These are phyloP conservation scores for Cisticola juncidis DNA, from an alignment of 2,113 vertebrate species.

Conservation along the genomic window DNA sequence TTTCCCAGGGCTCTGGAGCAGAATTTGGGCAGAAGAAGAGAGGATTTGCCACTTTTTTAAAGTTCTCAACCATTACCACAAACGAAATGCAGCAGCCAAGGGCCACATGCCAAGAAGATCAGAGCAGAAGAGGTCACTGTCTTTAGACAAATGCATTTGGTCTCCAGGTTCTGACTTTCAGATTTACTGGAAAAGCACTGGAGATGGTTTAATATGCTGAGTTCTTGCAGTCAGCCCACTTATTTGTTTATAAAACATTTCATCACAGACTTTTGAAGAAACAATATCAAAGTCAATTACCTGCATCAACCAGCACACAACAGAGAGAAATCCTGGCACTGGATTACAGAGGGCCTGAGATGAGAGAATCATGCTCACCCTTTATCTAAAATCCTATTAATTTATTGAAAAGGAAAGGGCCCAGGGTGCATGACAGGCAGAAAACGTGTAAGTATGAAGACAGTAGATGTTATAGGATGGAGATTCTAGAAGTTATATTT, in stretches of 20 bases:
- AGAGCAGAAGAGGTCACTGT: neutral
- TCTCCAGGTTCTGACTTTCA: neutral
- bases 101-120: neutral
- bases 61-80: neutral
- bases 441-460: neutral
- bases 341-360: neutral
- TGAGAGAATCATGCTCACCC: neutral
- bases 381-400: neutral
- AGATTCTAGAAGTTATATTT: neutral
- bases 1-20: neutral
- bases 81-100: neutral
- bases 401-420: neutral
- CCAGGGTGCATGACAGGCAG: neutral
- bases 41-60: neutral
- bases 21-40: neutral
- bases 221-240: neutral
- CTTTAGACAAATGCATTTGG: neutral
- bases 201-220: neutral
- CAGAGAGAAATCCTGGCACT: neutral
- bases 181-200: neutral
- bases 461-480: accelerated
- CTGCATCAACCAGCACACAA: neutral
- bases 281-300: neutral
- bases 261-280: neutral
- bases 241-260: neutral